Evolutionary conservation across 2,113 vertebrate genomes (phyloP).

Genomic region (Spea multiplicata): DNA sequence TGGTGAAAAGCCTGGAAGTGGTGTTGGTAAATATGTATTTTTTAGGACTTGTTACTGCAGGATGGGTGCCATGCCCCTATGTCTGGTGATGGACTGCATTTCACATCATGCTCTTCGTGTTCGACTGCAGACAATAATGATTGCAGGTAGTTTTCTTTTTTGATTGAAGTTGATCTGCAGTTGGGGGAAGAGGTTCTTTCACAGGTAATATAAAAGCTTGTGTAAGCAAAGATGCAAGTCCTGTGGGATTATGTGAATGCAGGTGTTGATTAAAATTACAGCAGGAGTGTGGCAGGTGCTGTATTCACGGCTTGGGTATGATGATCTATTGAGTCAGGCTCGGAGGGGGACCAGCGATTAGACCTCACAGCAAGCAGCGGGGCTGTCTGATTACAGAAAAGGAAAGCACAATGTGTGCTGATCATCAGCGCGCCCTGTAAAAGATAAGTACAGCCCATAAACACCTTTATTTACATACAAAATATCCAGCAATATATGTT

Average conservation of each 20-base stretch:
- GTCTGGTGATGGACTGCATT: too few relatives aligned
- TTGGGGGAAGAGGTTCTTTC: background rate
- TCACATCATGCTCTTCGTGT: background rate
- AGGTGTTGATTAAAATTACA: slow-evolving; percentile 43
- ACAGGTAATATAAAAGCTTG: slow-evolving; percentile 9
- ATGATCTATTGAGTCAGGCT: slow-evolving; percentile 42
- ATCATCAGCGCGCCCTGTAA: too few relatives aligned
- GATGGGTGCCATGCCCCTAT: too few relatives aligned
- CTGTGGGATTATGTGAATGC: slow-evolving; percentile 33
- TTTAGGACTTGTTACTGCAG: too few relatives aligned
- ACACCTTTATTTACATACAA: too few relatives aligned
- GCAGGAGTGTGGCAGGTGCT: slow-evolving; percentile 27
- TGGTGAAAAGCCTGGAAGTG: too few relatives aligned
- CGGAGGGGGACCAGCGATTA: slow-evolving; percentile 19
- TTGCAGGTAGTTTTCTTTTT: background rate
- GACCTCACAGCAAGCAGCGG: background rate
- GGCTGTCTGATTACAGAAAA: slow-evolving; percentile 3
- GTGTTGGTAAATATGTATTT: too few relatives aligned
- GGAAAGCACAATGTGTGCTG: background rate
- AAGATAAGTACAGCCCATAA: too few relatives aligned
- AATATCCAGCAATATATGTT: too few relatives aligned
- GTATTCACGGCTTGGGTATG: slow-evolving; percentile 31
- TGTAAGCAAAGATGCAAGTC: slow-evolving; percentile 32
- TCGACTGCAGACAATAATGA: too few relatives aligned
- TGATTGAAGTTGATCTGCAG: background rate